Conservation (phyloP, 1,140 invertebrate genomes). For the Schlechtendalia chinensis region DNA sequence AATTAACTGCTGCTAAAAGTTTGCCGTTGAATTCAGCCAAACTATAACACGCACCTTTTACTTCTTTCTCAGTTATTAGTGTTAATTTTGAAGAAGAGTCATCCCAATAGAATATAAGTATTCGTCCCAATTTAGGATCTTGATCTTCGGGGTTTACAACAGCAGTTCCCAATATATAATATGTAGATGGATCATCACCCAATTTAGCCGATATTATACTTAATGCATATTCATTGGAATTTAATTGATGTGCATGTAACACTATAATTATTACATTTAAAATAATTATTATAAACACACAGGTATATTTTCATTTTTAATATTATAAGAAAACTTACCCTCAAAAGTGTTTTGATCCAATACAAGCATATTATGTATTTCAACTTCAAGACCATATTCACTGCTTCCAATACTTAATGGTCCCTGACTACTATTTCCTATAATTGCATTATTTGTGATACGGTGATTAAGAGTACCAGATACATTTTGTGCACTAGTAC, state of each 20-base stretch:
- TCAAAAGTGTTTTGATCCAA: conserved; percentile 97
- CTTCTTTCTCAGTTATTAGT: conserved; percentile 92
- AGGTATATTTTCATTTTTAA: neutral
- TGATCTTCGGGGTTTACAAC: conserved; percentile 91
- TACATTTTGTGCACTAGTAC: conserved; percentile 68
- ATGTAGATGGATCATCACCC: conserved; percentile 86
- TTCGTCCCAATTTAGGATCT: conserved; percentile 84
- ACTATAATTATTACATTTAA: conserved; percentile 60
- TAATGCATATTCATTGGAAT: conserved; percentile 83
- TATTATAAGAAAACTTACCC: conserved; percentile 57
- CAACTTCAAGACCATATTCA: conserved; percentile 68
- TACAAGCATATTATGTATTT: conserved; percentile 87
- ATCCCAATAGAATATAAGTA: conserved; percentile 87
- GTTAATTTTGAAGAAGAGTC: conserved; percentile 78
- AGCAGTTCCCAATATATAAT: conserved; percentile 93
- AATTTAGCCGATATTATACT: conserved; percentile 86
- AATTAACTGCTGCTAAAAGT: conserved; percentile 92
- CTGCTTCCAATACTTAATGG: conserved; percentile 64
- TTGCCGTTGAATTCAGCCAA: conserved; percentile 94
- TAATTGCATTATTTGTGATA: conserved; percentile 55
- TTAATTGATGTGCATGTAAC: conserved; percentile 88
- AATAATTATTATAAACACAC: neutral
- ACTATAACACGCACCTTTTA: conserved; percentile 91
- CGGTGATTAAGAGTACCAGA: conserved; percentile 56
- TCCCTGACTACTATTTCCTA: conserved; percentile 55